Conservation (phyloP, 30 jellyfish, hydroid and myxozoan species). For the Cassiopea xamachana region DNA sequence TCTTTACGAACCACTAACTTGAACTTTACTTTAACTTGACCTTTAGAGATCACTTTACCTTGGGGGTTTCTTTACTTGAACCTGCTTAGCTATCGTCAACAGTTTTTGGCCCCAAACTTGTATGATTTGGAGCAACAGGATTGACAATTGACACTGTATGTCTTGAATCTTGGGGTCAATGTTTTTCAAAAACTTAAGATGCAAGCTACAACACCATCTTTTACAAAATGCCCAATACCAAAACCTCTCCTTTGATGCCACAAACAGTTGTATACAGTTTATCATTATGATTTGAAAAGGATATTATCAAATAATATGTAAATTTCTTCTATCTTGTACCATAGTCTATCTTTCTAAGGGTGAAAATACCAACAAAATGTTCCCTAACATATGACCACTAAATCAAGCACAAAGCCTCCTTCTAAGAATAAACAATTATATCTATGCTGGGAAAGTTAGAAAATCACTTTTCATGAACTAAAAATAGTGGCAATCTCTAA, state of each 20-base stretch:
- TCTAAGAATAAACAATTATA: too few relatives aligned
- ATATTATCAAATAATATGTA: too few relatives aligned
- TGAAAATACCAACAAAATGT: too few relatives aligned
- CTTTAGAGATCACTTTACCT: conserved; percentile 16
- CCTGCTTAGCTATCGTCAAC: conserved; percentile 22
- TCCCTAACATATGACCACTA: too few relatives aligned
- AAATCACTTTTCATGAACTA: too few relatives aligned
- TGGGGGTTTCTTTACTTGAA: conserved; percentile 30
- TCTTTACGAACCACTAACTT: conserved; percentile 18
- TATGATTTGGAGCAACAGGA: conserved; percentile 25
- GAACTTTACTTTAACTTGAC: conserved; percentile 36
- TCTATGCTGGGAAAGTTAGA: neutral
- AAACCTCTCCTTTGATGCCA: neutral
- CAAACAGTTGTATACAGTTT: neutral
- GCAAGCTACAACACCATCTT: neutral
- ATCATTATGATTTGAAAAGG: neutral
- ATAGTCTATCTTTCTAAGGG: too few relatives aligned
- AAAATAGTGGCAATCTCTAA: too few relatives aligned
- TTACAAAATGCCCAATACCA: neutral
- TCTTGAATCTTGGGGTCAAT: conserved; percentile 22
- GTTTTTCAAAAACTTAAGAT: neutral
- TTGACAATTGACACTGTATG: conserved; percentile 17
- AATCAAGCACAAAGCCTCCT: too few relatives aligned
- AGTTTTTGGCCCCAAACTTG: conserved; percentile 14
- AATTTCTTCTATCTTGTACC: too few relatives aligned